Evolutionary conservation across 2,888 invertebrate genomes (phyloP).

Genomic region (Ichneumoninae sp.): DNA sequence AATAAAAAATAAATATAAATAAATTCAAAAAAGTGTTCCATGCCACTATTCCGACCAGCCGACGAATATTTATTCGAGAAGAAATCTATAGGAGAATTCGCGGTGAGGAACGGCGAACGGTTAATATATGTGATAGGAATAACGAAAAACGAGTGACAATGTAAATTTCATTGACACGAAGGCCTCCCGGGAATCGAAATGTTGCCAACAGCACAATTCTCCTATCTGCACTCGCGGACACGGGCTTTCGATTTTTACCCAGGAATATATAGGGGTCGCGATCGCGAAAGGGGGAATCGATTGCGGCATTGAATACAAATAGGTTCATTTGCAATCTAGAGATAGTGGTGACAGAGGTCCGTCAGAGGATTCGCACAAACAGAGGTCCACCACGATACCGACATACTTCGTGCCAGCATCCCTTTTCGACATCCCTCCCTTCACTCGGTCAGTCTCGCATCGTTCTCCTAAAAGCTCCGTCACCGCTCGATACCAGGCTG

Average conservation of each 20-base stretch:
- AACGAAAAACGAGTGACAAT: background rate
- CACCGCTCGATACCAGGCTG: background rate
- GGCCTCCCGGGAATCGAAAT: background rate
- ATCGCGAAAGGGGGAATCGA: conserved; percentile 68
- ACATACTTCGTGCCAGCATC: conserved; percentile 24
- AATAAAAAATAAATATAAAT: no score
- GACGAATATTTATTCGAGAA: background rate
- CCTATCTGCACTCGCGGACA: background rate
- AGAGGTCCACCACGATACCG: conserved; percentile 26
- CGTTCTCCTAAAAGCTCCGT: background rate
- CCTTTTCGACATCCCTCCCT: background rate
- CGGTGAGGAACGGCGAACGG: background rate
- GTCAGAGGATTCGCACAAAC: conserved; percentile 63
- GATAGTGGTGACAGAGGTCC: conserved; percentile 63
- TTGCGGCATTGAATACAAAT: conserved; percentile 73
- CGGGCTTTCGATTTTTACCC: conserved; percentile 29
- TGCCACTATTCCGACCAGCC: background rate
- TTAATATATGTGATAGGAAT: background rate
- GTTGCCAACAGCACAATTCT: conserved; percentile 1
- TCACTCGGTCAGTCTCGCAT: background rate
- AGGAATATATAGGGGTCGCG: conserved; percentile 31
- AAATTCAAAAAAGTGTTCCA: no score
- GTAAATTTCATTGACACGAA: background rate
- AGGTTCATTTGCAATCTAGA: conserved; percentile 72
- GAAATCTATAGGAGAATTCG: background rate